Evolutionary conservation across 1,140 invertebrate genomes (phyloP).

Genomic region (Calliopsis andreniformis): DNA sequence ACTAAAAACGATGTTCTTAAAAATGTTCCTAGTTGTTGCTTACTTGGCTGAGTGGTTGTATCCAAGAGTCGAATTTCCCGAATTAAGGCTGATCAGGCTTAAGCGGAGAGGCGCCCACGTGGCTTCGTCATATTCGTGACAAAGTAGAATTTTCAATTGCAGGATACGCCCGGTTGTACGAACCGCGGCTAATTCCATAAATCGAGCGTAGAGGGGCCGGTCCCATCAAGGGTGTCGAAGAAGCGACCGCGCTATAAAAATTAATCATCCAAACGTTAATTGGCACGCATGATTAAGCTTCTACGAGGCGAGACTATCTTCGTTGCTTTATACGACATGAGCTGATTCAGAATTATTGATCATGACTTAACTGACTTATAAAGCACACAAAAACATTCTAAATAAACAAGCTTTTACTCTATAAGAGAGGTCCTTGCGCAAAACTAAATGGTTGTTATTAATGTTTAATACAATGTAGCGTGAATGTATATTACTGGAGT

Average conservation of each 20-base stretch:
- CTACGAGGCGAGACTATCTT: constrained; percentile 41
- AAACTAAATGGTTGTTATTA: too few relatives aligned
- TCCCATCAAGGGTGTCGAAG: constrained; percentile 54
- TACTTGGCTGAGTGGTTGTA: too few relatives aligned
- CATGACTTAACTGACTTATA: too few relatives aligned
- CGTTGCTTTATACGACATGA: constrained; percentile 7
- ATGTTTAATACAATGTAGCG: too few relatives aligned
- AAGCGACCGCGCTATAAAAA: constrained; percentile 52
- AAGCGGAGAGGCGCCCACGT: constrained; percentile 58
- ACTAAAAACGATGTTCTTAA: too few relatives aligned
- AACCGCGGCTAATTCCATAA: constrained; percentile 65
- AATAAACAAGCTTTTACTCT: too few relatives aligned
- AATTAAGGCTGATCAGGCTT: constrained; percentile 53
- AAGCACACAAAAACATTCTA: too few relatives aligned
- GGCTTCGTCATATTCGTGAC: constrained; percentile 66
- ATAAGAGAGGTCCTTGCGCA: too few relatives aligned
- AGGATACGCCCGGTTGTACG: constrained; percentile 61
- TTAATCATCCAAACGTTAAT: constrained; percentile 67
- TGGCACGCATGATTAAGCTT: constrained; percentile 66
- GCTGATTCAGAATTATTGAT: too few relatives aligned
- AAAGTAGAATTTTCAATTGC: constrained; percentile 69
- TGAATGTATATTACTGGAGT: too few relatives aligned
- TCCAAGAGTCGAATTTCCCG: constrained; percentile 24
- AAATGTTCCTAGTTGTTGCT: too few relatives aligned
- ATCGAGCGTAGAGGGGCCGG: constrained; percentile 60